phyloP scores from a whole-genome alignment of 1,140 invertebrate species.

The Heterodera schachtii region DNA sequence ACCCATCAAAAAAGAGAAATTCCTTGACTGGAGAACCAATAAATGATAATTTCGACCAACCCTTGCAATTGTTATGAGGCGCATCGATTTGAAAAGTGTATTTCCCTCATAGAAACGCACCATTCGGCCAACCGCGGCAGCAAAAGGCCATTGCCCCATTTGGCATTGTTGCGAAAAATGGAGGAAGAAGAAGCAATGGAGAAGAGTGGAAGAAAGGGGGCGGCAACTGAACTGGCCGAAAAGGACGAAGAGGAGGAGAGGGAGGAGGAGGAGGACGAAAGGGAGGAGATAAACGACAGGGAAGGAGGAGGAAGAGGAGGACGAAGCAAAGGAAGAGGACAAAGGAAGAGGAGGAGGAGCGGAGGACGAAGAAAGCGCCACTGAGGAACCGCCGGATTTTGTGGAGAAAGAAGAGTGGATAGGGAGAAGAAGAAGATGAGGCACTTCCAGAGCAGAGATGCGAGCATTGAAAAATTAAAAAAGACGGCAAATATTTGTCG shows the following conservation, averaged over 20 bases:
- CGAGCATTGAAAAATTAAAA: too few species aligned
- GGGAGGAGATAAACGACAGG: background rate
- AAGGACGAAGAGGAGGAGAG: background rate
- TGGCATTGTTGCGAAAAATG: background rate
- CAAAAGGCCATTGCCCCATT: background rate
- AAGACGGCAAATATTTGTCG: too few species aligned
- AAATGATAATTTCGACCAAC: too few species aligned
- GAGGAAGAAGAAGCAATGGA: background rate
- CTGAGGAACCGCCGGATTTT: background rate
- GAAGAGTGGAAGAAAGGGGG: background rate
- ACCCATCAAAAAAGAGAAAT: too few species aligned
- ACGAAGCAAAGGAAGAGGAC: background rate
- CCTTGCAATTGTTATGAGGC: background rate
- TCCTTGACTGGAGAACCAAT: too few species aligned
- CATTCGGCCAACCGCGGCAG: background rate
- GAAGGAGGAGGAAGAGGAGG: background rate
- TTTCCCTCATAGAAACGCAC: background rate
- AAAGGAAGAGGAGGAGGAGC: background rate
- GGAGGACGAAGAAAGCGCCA: background rate
- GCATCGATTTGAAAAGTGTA: background rate
- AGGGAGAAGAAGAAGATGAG: background rate
- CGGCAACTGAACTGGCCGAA: background rate
- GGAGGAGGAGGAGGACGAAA: background rate
- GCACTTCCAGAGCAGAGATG: too few species aligned
- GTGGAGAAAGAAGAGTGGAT: conserved; percentile 12